Evolutionary conservation across 2,888 invertebrate genomes (phyloP).

Genomic region (Tholera decimalis): DNA sequence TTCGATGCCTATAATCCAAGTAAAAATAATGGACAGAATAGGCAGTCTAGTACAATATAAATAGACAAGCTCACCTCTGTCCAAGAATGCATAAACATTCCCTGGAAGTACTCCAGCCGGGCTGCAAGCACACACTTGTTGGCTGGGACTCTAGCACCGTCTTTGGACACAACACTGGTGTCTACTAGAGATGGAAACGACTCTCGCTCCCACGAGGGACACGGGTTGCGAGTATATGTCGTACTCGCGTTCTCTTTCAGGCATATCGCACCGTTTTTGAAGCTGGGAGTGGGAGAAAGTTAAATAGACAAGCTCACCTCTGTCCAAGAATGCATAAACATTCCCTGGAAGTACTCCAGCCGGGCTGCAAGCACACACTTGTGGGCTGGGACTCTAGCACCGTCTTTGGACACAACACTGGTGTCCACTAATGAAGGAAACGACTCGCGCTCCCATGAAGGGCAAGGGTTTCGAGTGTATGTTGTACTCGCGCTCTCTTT

Average conservation of each 20-base stretch:
- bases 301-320: conserved; percentile 87
- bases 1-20: too few species aligned
- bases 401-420: conserved; percentile 90
- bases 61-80: conserved; percentile 89
- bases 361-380: conserved; percentile 95
- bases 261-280: conserved; percentile 81
- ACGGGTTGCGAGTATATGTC: conserved; percentile 61
- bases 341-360: conserved; percentile 96
- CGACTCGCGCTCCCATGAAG: conserved; percentile 85
- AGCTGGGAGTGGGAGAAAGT: conserved; percentile 72
- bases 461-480: conserved; percentile 62
- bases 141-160: conserved; percentile 90
- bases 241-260: conserved; percentile 84
- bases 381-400: conserved; percentile 92
- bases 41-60: too few species aligned
- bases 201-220: conserved; percentile 84
- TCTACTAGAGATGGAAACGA: conserved; percentile 91
- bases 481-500: conserved; percentile 83
- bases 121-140: conserved; percentile 96
- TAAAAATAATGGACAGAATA: too few species aligned
- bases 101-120: conserved; percentile 96
- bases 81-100: conserved; percentile 96
- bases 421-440: conserved; percentile 92
- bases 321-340: conserved; percentile 95
- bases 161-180: conserved; percentile 91